A percentile compares a stretch with the other conserved stretches of the same genome.
phyloP scores from a whole-genome alignment of 2,888 invertebrate species.

The Listrodromus nycthemerus region DNA sequence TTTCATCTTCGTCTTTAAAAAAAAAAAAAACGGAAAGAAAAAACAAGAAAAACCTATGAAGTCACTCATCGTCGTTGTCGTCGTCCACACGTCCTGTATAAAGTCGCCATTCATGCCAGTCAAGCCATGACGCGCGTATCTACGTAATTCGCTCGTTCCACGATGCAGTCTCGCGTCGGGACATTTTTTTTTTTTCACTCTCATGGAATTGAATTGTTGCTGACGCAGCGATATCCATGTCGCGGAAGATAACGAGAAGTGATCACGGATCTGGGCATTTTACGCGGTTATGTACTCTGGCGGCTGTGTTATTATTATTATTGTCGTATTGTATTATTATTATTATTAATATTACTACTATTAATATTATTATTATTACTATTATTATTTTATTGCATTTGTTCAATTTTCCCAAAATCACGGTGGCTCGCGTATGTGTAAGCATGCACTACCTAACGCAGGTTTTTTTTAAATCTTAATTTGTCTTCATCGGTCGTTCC shows the following conservation, averaged over 20 bases:
- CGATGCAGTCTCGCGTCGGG: conserved; percentile 28
- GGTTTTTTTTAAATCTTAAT: conserved; percentile 11
- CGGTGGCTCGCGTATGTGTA: conserved; percentile 45
- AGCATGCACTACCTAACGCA: conserved; percentile 24
- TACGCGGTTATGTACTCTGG: conserved; percentile 40
- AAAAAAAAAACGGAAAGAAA: conserved; percentile 14
- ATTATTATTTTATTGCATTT: conserved; percentile 45
- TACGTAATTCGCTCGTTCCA: conserved; percentile 32
- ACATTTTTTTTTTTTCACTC: conserved; percentile 23
- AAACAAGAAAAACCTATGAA: conserved; percentile 34
- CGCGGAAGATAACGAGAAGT: conserved; percentile 51
- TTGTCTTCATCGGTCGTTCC: conserved; percentile 1
- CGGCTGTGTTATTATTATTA: conserved; percentile 60
- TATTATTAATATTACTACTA: conserved; percentile 64
- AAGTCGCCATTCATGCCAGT: conserved; percentile 68
- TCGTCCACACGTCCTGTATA: conserved; percentile 69
- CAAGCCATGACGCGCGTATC: conserved; percentile 47
- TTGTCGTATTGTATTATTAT: conserved; percentile 63
- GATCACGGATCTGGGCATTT: conserved; percentile 23
- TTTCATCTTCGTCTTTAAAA: conserved; percentile 20
- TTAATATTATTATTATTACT: conserved; percentile 54
- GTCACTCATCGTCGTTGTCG: conserved; percentile 66
- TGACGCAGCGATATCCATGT: neutral
- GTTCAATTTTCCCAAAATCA: conserved; percentile 30
- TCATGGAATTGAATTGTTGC: conserved; percentile 13